Conservation (phyloP, 2,113 vertebrate genomes). For the Orycteropus afer region DNA sequence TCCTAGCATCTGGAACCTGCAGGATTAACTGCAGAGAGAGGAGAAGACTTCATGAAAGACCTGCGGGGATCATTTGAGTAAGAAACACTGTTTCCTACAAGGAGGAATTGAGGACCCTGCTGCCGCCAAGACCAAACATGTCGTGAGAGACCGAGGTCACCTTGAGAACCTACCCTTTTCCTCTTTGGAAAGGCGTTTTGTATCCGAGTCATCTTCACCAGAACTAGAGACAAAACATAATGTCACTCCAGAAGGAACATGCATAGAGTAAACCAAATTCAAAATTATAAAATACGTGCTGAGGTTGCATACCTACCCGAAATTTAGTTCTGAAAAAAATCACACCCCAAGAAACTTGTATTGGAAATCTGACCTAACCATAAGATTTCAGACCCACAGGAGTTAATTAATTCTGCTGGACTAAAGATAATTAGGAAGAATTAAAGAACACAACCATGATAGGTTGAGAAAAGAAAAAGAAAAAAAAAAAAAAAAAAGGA, state of each 20-base stretch:
- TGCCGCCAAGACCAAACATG: background rate
- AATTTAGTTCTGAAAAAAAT: conserved; percentile 82
- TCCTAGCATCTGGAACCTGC: background rate
- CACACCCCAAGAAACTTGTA: conserved; percentile 79
- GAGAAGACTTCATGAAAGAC: background rate
- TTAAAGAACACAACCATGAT: conserved; percentile 85
- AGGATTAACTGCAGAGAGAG: background rate
- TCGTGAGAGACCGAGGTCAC: fast-evolving
- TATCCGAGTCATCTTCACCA: conserved; percentile 89
- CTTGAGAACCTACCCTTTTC: conserved; percentile 90
- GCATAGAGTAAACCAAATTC: conserved; percentile 49
- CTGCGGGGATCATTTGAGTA: background rate
- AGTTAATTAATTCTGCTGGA: conserved; percentile 81
- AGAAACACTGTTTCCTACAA: fast-evolving
- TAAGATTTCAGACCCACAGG: conserved; percentile 77
- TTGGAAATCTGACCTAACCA: conserved; percentile 81
- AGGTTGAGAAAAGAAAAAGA: conserved; percentile 83
- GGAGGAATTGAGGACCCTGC: conserved; percentile 8
- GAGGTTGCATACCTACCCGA: conserved; percentile 86
- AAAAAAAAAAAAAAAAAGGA: conserved; percentile 62
- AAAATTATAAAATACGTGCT: conserved; percentile 66
- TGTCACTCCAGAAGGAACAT: conserved; percentile 66
- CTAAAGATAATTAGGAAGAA: conserved; percentile 82
- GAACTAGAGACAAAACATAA: conserved; percentile 90
- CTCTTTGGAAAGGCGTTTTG: conserved; percentile 89